phyloP scores from a whole-genome alignment of 2,797 vertebrate species.

The Lophius americanus region DNA sequence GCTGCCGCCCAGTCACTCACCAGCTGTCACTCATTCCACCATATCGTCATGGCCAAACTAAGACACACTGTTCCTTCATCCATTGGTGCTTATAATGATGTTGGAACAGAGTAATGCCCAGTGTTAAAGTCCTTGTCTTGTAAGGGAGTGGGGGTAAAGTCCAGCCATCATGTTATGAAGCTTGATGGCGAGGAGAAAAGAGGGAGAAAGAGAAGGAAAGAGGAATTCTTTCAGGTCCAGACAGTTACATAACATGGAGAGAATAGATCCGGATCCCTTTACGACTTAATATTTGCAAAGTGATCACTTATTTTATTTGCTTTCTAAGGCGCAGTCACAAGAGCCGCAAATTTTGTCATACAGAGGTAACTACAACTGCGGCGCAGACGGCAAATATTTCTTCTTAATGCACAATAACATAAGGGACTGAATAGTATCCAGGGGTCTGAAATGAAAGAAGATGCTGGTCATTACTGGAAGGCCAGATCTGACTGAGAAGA shows the following conservation, averaged over 20 bases:
- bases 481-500: not conserved
- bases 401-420: conserved; percentile 13
- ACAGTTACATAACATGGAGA: conserved; percentile 46
- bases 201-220: conserved; percentile 5
- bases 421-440: too few species aligned
- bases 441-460: too few species aligned
- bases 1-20: conserved; percentile 38
- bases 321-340: conserved; percentile 22
- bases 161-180: conserved; percentile 16
- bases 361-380: conserved; percentile 31
- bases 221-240: conserved; percentile 33
- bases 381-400: conserved; percentile 4
- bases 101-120: conserved; percentile 3
- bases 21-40: conserved; percentile 41
- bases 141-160: conserved; percentile 7
- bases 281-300: conserved; percentile 1
- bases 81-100: too few species aligned
- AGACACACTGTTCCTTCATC: conserved; percentile 19
- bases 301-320: conserved; percentile 43
- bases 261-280: conserved; percentile 30
- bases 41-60: conserved; percentile 25
- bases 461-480: too few species aligned
- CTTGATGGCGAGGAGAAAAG: conserved; percentile 4
- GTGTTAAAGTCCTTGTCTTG: not conserved
- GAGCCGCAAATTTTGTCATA: conserved; percentile 22